A percentile compares a stretch with the other conserved stretches of the same genome.
phyloP scores from a whole-genome alignment of 37 sponge, comb jelly and placozoan genomes.

The Chondrilla cf. caribensis region DNA sequence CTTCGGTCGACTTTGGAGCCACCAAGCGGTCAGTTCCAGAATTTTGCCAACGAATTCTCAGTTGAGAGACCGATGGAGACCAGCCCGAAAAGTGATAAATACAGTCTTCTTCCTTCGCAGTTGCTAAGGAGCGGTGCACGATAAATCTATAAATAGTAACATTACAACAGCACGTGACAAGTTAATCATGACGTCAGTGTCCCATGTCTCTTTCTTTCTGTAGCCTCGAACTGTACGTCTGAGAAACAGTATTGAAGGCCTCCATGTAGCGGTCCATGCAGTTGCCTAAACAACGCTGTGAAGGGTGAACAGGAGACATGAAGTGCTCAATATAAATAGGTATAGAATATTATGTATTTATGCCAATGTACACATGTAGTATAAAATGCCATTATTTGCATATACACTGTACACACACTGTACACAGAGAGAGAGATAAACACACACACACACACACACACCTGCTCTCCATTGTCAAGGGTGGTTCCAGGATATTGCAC shows the following conservation, averaged over 20 bases:
- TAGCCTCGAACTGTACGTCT: slow-evolving; percentile 39
- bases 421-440: too few relatives aligned
- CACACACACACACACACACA: not conserved
- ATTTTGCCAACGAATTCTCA: too few relatives aligned
- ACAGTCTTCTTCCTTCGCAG: not conserved
- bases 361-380: too few relatives aligned
- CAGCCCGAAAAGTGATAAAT: too few relatives aligned
- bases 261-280: slow-evolving; percentile 76
- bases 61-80: too few relatives aligned
- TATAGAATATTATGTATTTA: too few relatives aligned
- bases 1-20: too few relatives aligned
- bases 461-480: slow-evolving; percentile 50
- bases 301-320: not conserved
- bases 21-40: too few relatives aligned
- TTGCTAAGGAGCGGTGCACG: not conserved
- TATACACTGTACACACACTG: too few relatives aligned
- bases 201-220: not conserved
- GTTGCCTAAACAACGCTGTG: slow-evolving; percentile 52
- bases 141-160: slow-evolving; percentile 22
- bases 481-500: slow-evolving; percentile 29
- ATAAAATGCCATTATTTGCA: too few relatives aligned
- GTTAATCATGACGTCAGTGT: not conserved
- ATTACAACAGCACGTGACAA: not conserved
- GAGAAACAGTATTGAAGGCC: slow-evolving; percentile 54
- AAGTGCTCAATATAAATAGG: not conserved